Percentiles rank a stretch among this genome's conserved stretches.
Evolutionary conservation across 2,888 invertebrate genomes (phyloP).

Genomic region (Acleris laterana): DNA sequence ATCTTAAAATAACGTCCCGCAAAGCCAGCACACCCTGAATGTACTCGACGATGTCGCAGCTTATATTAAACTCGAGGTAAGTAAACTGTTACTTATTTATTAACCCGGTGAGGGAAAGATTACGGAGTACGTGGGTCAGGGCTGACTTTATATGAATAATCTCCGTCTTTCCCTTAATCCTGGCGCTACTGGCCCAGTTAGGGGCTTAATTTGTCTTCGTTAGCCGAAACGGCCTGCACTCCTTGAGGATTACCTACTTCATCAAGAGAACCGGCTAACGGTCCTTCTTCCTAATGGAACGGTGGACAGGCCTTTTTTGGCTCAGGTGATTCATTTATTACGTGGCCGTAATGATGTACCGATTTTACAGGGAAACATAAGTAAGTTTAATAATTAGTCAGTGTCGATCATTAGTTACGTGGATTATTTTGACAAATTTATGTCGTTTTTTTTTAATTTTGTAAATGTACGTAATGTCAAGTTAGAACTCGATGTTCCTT

Average conservation of each 20-base stretch:
- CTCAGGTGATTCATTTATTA: conserved; percentile 34
- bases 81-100: conserved; percentile 33
- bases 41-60: conserved; percentile 13
- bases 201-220: conserved; percentile 78
- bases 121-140: conserved; percentile 29
- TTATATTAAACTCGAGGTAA: conserved; percentile 22
- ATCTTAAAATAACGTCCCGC: conserved; percentile 15
- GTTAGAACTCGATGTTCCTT: no score
- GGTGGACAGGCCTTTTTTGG: conserved; percentile 30
- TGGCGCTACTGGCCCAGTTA: conserved; percentile 44
- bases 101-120: conserved; percentile 37
- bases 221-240: conserved; percentile 46
- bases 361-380: conserved; percentile 13
- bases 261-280: conserved; percentile 34
- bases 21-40: conserved; percentile 10
- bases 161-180: conserved; percentile 45
- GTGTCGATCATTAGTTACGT: not conserved
- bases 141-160: conserved; percentile 43
- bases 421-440: not conserved
- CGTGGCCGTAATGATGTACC: conserved; percentile 5
- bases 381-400: conserved; percentile 14
- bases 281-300: conserved; percentile 44
- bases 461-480: no score
- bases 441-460: no score
- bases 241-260: conserved; percentile 41